These are phyloP conservation scores for Ibidorhyncha struthersii DNA, from an alignment of 2,113 vertebrate genomes.

Conservation along the genomic window DNA sequence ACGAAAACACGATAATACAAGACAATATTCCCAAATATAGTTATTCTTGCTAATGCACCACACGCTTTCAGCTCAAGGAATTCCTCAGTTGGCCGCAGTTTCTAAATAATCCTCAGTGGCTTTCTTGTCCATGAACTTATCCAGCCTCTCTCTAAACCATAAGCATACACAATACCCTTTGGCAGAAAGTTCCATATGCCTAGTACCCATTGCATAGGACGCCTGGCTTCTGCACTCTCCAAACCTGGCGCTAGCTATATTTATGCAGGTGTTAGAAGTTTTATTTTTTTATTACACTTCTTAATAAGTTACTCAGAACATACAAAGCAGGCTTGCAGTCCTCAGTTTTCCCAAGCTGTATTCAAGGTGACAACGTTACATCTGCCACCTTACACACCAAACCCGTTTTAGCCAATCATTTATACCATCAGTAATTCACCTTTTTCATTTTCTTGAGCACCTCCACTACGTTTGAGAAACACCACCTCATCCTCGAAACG, in stretches of 20 bases:
- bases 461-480: not conserved
- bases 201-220: not conserved
- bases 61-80: not conserved
- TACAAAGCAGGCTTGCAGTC: not conserved
- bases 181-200: not conserved
- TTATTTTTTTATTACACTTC: not conserved
- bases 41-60: not conserved
- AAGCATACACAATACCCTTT: not conserved
- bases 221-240: not conserved
- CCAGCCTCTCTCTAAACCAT: not conserved
- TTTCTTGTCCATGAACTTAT: not conserved
- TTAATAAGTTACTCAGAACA: not conserved
- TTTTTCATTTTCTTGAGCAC: not conserved
- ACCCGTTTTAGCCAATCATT: not conserved
- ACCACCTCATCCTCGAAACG: not conserved
- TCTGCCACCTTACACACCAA: not conserved
- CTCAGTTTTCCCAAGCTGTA: not conserved
- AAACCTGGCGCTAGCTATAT: not conserved
- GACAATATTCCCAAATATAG: not conserved
- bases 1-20: not conserved
- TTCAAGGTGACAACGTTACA: not conserved
- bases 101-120: not conserved
- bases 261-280: slow-evolving; percentile 31
- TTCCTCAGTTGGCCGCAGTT: not conserved
- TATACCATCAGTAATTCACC: not conserved